Conservation (phyloP, 2,113 vertebrate genomes). For the Caloenas nicobarica region DNA sequence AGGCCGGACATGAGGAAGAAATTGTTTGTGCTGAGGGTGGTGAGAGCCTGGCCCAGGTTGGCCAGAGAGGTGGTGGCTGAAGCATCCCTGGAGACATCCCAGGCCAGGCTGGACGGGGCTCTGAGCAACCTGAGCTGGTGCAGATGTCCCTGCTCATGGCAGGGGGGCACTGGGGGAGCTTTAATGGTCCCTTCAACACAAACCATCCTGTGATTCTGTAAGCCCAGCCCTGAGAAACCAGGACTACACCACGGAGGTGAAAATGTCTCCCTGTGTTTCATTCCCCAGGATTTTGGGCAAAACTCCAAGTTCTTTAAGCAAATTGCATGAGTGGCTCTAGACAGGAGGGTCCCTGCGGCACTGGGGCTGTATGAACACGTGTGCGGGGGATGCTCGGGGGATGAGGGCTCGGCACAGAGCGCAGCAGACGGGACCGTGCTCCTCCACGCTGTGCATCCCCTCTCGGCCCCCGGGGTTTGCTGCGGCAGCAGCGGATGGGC, state of each 20-base stretch:
- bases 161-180: no score
- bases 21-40: no score
- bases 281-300: not conserved
- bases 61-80: no score
- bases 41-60: no score
- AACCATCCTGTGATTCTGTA: no score
- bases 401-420: accelerated
- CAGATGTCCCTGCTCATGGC: no score
- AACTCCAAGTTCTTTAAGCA: not conserved
- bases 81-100: no score
- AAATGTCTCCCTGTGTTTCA: accelerated
- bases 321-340: not conserved
- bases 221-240: not conserved
- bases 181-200: no score
- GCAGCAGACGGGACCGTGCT: not conserved
- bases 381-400: accelerated
- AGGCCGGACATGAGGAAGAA: no score
- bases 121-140: no score
- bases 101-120: no score
- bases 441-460: accelerated
- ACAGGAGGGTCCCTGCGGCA: not conserved
- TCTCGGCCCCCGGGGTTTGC: not conserved
- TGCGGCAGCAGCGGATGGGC: not conserved
- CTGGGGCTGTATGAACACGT: not conserved
- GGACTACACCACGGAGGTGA: accelerated